Percentiles rank a stretch among this genome's conserved stretches.
phyloP scores from a whole-genome alignment of 2,888 invertebrate species.

The Torymus texanus region DNA sequence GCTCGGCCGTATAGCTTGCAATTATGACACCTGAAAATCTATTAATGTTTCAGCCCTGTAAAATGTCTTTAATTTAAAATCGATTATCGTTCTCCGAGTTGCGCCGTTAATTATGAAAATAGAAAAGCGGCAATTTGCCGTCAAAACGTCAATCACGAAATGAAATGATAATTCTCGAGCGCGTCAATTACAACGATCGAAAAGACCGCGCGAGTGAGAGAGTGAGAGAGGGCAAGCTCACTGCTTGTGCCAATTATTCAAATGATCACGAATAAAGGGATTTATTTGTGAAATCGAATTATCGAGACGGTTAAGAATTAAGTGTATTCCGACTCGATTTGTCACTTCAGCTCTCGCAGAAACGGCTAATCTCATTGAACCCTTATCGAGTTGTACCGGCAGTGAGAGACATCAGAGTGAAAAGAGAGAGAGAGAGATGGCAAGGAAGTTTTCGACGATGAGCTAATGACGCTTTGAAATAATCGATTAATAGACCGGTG shows the following conservation, averaged over 20 bases:
- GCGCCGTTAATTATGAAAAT: conserved; percentile 47
- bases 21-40: conserved; percentile 33
- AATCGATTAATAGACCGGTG: conserved; percentile 34
- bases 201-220: conserved; percentile 17
- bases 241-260: conserved; percentile 53
- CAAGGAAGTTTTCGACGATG: conserved; percentile 33
- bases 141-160: conserved; percentile 56
- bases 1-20: not conserved
- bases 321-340: conserved; percentile 50
- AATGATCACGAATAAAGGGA: conserved; percentile 52
- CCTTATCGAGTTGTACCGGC: conserved; percentile 41
- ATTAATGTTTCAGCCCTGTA: conserved; percentile 38
- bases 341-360: conserved; percentile 43
- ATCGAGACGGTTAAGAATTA: conserved; percentile 50
- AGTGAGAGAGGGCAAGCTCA: not conserved
- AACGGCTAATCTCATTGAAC: conserved; percentile 52
- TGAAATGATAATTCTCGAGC: conserved; percentile 54
- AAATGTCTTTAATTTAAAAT: conserved; percentile 45
- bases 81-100: conserved; percentile 33
- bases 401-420: too few relatives aligned
- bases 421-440: too few relatives aligned
- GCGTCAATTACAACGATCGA: conserved; percentile 52
- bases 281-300: conserved; percentile 54
- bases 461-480: conserved; percentile 43
- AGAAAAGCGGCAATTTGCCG: conserved; percentile 50